A percentile compares a stretch with the other conserved stretches of the same genome.
Conservation (phyloP, 30 jellyfish, hydroid and myxozoan species). For the Catostylus mosaicus region DNA sequence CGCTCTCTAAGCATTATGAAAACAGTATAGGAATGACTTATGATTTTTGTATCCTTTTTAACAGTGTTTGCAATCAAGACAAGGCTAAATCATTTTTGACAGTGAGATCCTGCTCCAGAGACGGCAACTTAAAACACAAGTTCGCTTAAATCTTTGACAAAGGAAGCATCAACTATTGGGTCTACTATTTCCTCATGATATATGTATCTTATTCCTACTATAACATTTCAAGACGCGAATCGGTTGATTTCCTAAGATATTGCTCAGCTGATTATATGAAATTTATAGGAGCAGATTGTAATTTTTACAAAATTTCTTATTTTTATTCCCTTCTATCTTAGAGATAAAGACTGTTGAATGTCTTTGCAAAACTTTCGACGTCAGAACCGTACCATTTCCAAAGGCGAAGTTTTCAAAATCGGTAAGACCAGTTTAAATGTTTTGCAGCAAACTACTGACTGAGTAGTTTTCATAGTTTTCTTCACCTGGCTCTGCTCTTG, state of each 20-base stretch:
- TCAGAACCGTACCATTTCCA: slow-evolving; percentile 62
- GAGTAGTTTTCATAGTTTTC: neutral
- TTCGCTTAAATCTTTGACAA: neutral
- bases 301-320: neutral
- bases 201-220: too few species aligned
- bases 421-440: slow-evolving; percentile 4
- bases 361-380: slow-evolving; percentile 63
- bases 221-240: neutral
- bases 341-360: slow-evolving; percentile 87
- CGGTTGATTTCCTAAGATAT: neutral
- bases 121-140: neutral
- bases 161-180: neutral
- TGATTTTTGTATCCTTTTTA: neutral
- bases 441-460: neutral
- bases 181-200: too few species aligned
- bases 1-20: neutral
- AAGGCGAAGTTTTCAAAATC: slow-evolving; percentile 62
- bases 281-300: neutral
- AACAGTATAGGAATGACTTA: neutral
- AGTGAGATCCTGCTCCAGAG: neutral
- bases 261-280: neutral
- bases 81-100: too few species aligned
- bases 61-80: neutral
- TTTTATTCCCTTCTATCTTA: neutral
- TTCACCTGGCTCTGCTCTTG: too few species aligned